Conservation (phyloP, 2,113 vertebrate species). For the Indicator indicator region DNA sequence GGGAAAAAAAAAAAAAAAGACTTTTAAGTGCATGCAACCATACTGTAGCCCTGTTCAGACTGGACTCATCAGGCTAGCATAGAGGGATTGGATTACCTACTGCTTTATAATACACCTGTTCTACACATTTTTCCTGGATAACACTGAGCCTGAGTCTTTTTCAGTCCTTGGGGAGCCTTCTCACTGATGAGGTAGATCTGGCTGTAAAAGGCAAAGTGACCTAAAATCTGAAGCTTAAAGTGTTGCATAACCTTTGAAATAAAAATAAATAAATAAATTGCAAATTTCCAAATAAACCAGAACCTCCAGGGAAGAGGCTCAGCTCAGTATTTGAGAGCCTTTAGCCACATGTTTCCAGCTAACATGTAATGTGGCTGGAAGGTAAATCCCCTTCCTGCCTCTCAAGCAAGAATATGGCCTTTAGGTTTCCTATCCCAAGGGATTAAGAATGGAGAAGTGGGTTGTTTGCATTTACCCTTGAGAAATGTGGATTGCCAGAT, state of each 20-base stretch:
- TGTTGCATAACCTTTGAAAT: neutral
- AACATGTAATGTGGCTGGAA: constrained; percentile 11
- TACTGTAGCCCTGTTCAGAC: neutral
- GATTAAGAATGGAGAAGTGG: neutral
- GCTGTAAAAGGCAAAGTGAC: constrained; percentile 29
- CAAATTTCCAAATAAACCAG: constrained; percentile 49
- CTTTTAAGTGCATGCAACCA: neutral
- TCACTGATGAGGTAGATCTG: constrained; percentile 19
- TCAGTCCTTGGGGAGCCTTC: neutral
- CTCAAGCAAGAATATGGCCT: constrained; percentile 9
- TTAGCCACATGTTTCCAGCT: constrained; percentile 16
- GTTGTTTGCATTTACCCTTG: neutral
- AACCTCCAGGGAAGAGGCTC: constrained; percentile 26
- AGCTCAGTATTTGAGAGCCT: neutral
- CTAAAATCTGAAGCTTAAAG: constrained; percentile 35
- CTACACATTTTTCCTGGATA: constrained; percentile 21
- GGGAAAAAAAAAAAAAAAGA: neutral
- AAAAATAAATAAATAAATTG: neutral
- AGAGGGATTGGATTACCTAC: neutral
- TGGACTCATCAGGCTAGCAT: neutral
- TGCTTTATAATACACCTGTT: constrained; percentile 32
- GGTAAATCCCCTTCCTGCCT: neutral
- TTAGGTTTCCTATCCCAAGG: constrained; percentile 3
- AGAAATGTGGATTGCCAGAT: neutral
- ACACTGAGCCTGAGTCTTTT: constrained; percentile 6